Percentiles rank a stretch among this genome's conserved stretches.
These are phyloP conservation scores for Drosophila dunni DNA, from an alignment of 1,140 invertebrate species.

Conservation along the genomic window DNA sequence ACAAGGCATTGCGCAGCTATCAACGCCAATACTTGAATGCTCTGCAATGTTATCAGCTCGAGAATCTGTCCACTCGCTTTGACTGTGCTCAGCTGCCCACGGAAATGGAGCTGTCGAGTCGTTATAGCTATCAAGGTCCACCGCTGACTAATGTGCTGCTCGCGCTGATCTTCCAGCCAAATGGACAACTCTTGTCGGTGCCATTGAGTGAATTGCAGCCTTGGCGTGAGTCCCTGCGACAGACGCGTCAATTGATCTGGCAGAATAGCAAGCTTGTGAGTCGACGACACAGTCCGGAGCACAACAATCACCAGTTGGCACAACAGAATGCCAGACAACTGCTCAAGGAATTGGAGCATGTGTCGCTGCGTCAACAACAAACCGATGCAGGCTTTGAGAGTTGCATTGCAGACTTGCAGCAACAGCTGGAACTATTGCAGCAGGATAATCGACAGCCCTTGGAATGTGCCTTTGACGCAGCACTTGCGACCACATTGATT, in stretches of 20 bases:
- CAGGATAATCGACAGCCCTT: constrained; percentile 4
- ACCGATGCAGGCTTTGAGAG: constrained; percentile 48
- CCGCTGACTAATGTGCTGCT: constrained; percentile 54
- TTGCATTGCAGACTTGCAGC: constrained; percentile 39
- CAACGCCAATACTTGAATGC: constrained; percentile 48
- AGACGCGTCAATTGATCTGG: constrained; percentile 72
- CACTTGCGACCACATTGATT: constrained; percentile 58
- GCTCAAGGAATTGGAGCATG: constrained; percentile 60
- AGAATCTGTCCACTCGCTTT: constrained; percentile 61
- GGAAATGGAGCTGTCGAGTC: constrained; percentile 53
- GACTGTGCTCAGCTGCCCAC: constrained; percentile 45
- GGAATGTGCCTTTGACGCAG: constrained; percentile 33
- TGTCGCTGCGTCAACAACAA: constrained; percentile 36
- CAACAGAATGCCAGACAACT: constrained; percentile 48
- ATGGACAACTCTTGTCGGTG: constrained; percentile 69
- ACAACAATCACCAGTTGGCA: constrained; percentile 34
- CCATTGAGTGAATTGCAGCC: constrained; percentile 65
- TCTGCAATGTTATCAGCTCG: constrained; percentile 61
- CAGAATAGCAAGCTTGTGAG: constrained; percentile 57
- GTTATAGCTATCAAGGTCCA: constrained; percentile 64
- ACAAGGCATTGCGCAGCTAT: constrained; percentile 66
- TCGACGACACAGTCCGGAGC: constrained; percentile 6
- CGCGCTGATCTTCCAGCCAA: constrained; percentile 53
- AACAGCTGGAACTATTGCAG: constrained; percentile 25
- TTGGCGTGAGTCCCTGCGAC: constrained; percentile 61